A percentile compares a stretch with the other conserved stretches of the same genome.
phyloP scores from a whole-genome alignment of 2,888 invertebrate species.

The Torymus aiolomorphi region DNA sequence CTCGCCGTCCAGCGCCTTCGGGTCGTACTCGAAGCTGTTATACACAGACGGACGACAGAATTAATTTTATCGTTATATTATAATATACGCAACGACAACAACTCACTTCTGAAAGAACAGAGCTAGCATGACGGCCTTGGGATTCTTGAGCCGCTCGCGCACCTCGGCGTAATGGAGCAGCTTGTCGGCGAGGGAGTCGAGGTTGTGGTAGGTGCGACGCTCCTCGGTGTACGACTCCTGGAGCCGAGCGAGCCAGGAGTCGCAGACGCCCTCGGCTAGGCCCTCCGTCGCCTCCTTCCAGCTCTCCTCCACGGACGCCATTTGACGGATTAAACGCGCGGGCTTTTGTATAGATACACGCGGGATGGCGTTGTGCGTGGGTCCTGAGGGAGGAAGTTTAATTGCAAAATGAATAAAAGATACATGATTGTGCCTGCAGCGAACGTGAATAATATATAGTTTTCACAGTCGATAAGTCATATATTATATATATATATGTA shows the following conservation, averaged over 20 bases:
- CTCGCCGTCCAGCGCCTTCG: constrained; percentile 78
- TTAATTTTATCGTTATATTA: not conserved
- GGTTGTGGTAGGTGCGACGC: constrained; percentile 77
- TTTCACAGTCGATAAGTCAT: too few species aligned
- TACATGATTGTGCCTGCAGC: too few species aligned
- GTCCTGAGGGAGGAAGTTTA: too few species aligned
- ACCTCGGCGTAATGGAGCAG: constrained; percentile 75
- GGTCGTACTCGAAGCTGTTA: constrained; percentile 79
- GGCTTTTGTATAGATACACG: not conserved
- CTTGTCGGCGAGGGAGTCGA: constrained; percentile 76
- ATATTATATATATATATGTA: too few species aligned
- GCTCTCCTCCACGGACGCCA: constrained; percentile 68
- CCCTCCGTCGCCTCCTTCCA: constrained; percentile 74
- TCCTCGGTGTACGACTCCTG: constrained; percentile 74
- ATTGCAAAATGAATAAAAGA: too few species aligned
- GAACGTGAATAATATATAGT: too few species aligned
- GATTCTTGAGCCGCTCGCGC: constrained; percentile 74
- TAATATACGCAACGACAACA: too few species aligned
- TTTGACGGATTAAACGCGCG: too few species aligned
- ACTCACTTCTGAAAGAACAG: constrained; percentile 79
- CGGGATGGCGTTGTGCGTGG: too few species aligned
- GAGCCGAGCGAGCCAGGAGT: constrained; percentile 74
- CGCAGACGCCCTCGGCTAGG: constrained; percentile 67
- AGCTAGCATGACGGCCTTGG: constrained; percentile 76
- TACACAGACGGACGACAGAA: not conserved